phyloP scores from a whole-genome alignment of 2,888 invertebrate genomes.

The Timema podura region DNA sequence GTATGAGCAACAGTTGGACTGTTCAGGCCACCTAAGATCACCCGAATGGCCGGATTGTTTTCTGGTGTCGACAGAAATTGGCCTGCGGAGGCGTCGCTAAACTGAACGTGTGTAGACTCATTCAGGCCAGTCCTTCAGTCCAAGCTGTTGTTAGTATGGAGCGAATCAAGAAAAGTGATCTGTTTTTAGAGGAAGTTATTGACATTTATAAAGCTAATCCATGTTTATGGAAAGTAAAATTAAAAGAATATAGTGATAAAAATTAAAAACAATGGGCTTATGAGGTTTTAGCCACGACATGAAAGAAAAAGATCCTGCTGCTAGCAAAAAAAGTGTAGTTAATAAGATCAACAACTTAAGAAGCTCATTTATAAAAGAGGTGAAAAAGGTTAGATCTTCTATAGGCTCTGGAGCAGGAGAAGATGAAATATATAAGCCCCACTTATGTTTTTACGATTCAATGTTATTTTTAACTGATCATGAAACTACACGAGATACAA shows the following conservation, averaged over 20 bases:
- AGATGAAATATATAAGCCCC: no score
- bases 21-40: neutral
- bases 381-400: no score
- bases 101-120: slow-evolving; percentile 12
- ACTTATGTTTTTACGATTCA: no score
- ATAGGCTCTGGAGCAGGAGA: no score
- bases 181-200: neutral
- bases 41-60: slow-evolving; percentile 1
- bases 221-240: slow-evolving; percentile 13
- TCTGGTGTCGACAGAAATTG: slow-evolving; percentile 11
- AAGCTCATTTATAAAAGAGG: no score
- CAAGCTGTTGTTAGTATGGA: slow-evolving; percentile 8
- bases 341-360: neutral
- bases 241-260: neutral
- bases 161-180: neutral
- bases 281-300: neutral
- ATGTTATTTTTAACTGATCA: no score
- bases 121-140: neutral
- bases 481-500: no score
- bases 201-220: slow-evolving; percentile 2
- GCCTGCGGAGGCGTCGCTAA: neutral
- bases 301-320: neutral
- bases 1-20: neutral
- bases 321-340: neutral
- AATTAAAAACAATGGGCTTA: neutral